Base-by-base conservation (phyloP, 2,888 invertebrate species). In the Hydropsyche betteni region DNA sequence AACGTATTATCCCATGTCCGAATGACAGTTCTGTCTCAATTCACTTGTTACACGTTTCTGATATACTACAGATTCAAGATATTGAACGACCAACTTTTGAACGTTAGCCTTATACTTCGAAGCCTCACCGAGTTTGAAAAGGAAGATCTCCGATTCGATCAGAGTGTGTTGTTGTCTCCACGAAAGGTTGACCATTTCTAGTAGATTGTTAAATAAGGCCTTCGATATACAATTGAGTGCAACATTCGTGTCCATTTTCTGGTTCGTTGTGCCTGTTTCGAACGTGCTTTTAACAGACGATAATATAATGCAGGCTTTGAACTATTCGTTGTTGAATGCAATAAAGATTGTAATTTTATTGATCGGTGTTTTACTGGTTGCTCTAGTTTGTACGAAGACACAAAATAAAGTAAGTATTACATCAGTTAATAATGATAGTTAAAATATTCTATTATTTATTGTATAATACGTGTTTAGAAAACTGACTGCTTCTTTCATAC, bases 191-290 rank as follows among this genome's bases (percentile, higher is more conserved):
- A 38, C 38, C 5, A 14, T 16, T 38, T 50, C 51, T 2, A 8
- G 38, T 14, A 3, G 10, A n/a, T n/a, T 50, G 10, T 24, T 69
- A 3, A 69, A 69, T 12, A 51, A 51, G 14, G 69, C 69, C 16
- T 69, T 69, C n/a, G 16, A 69, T 16, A n/a, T 38, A 50, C 69
- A 69, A 50, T 69, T 50, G 44, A 69, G 38, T 50, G 51, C 50
- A 6, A 69, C 69, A 0, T 14, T 69, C 38, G 50, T 50, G 6
- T 69, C 51, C 4, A 12, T 51, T 6, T 69, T 69, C 50, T 69
- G 69, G 69, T 69, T 38, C 16, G 12, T 51, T n/a, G 51, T 69
- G 4, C n/a, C 50, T 16, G 58, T 58, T 8, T 24, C 6, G 53
- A 53, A 53, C 12, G 12, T 53, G 12, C 14, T 58, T 8, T 8